A percentile compares a stretch with the other conserved stretches of the same genome.
Evolutionary conservation across 2,113 vertebrate species (phyloP).

Genomic region (Tringa solitaria): DNA sequence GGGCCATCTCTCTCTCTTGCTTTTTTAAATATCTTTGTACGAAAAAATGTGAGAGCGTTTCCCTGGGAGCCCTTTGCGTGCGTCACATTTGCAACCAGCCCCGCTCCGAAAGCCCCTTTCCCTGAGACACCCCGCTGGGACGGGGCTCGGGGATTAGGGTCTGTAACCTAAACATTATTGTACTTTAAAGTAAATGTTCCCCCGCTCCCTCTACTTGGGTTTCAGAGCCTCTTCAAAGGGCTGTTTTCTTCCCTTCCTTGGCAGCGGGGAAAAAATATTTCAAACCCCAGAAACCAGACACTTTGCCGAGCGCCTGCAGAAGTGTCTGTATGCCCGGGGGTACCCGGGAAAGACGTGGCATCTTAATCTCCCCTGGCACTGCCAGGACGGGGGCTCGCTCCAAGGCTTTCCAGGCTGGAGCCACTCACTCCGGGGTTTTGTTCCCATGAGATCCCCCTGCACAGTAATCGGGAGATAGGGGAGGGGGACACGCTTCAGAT

Average conservation of each 20-base stretch:
- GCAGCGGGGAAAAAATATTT: not conserved
- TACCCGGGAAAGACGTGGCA: fast-evolving
- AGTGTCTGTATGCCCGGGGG: not conserved
- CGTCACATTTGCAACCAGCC: not conserved
- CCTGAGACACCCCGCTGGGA: not conserved
- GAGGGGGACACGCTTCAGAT: fast-evolving
- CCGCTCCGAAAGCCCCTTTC: not conserved
- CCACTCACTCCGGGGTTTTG: fast-evolving
- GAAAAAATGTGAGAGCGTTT: constrained; percentile 12
- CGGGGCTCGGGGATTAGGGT: not conserved
- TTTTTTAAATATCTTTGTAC: constrained; percentile 22
- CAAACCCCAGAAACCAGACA: not conserved
- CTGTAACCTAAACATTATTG: constrained; percentile 48
- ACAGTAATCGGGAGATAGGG: fast-evolving
- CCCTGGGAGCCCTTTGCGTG: not conserved
- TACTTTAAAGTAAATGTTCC: constrained; percentile 14
- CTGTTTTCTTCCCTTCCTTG: constrained; percentile 15
- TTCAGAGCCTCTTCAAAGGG: constrained; percentile 54
- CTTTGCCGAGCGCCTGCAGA: not conserved
- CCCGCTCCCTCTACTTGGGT: not conserved
- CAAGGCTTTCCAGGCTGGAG: not conserved
- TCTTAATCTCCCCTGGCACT: not conserved
- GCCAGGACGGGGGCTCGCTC: not conserved
- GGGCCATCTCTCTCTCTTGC: constrained; percentile 10
- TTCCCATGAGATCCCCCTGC: not conserved